phyloP scores from a whole-genome alignment of 2,797 vertebrate genomes.

The Manis pentadactyla region DNA sequence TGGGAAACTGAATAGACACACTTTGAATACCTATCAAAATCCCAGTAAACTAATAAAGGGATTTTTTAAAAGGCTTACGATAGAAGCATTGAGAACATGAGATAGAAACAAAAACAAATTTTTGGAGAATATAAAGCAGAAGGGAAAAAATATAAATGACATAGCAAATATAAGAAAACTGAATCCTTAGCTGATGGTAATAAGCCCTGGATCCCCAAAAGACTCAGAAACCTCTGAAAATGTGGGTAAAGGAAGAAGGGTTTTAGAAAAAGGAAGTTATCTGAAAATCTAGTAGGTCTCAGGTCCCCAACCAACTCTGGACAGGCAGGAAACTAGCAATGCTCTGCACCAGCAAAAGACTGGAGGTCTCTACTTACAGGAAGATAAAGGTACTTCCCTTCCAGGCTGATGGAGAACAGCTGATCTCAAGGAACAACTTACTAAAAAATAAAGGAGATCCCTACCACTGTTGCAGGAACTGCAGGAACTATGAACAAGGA shows the following conservation, averaged over 20 bases:
- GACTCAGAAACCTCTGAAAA: constrained; percentile 28
- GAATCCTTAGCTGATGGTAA: not conserved
- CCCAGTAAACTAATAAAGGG: not conserved
- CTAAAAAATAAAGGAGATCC: not conserved
- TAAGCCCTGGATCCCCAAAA: not conserved
- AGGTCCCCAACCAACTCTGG: not conserved
- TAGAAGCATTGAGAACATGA: not conserved
- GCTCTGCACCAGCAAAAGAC: not conserved
- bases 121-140: not conserved
- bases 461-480: not conserved
- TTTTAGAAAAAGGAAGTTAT: not conserved
- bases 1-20: not conserved
- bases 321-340: not conserved
- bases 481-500: too few species aligned
- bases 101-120: constrained; percentile 38
- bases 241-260: not conserved
- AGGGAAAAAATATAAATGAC: not conserved
- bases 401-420: not conserved
- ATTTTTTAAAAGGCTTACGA: not conserved
- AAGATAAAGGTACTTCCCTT: not conserved
- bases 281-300: not conserved
- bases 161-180: not conserved
- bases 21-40: constrained; percentile 10
- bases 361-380: not conserved
- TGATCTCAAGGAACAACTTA: not conserved